A percentile compares a stretch with the other conserved stretches of the same genome.
phyloP scores from a whole-genome alignment of 2,888 invertebrate species.

The Fragum whitleyi region DNA sequence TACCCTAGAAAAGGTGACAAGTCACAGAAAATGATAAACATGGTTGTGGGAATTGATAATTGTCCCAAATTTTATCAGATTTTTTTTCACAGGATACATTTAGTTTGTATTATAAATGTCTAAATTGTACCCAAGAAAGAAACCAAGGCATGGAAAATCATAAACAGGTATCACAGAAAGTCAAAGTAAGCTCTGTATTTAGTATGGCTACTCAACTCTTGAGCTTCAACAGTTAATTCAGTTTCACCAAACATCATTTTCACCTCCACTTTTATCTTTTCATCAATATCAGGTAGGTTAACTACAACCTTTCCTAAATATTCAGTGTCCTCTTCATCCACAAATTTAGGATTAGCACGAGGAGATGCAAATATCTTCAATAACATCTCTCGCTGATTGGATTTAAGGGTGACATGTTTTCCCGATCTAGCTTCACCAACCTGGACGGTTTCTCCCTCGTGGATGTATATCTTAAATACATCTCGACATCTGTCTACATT shows the following conservation, averaged over 20 bases:
- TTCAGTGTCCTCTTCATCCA: constrained; percentile 65
- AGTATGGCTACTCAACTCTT: constrained; percentile 53
- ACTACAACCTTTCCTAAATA: constrained; percentile 68
- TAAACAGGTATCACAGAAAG: constrained; percentile 51
- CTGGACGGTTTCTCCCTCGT: constrained; percentile 57
- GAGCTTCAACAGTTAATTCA: constrained; percentile 70
- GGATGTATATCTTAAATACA: constrained; percentile 66
- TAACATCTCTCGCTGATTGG: constrained; percentile 66
- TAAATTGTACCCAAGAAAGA: too few relatives aligned
- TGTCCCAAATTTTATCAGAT: too few relatives aligned
- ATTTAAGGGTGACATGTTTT: constrained; percentile 64
- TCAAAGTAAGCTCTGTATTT: constrained; percentile 68
- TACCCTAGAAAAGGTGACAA: too few relatives aligned
- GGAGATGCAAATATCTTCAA: constrained; percentile 68
- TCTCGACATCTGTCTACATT: constrained; percentile 54
- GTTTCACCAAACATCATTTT: constrained; percentile 73
- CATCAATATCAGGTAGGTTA: constrained; percentile 62
- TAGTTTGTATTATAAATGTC: too few relatives aligned
- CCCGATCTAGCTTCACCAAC: constrained; percentile 64
- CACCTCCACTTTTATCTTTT: constrained; percentile 66
- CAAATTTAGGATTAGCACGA: constrained; percentile 60
- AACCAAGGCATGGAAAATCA: too few relatives aligned
- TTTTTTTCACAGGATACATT: too few relatives aligned
- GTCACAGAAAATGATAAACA: too few relatives aligned
- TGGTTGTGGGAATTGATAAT: too few relatives aligned